Evolutionary conservation across 2,888 invertebrate species (phyloP).

Genomic region (Mesorhabditis spiculigera): DNA sequence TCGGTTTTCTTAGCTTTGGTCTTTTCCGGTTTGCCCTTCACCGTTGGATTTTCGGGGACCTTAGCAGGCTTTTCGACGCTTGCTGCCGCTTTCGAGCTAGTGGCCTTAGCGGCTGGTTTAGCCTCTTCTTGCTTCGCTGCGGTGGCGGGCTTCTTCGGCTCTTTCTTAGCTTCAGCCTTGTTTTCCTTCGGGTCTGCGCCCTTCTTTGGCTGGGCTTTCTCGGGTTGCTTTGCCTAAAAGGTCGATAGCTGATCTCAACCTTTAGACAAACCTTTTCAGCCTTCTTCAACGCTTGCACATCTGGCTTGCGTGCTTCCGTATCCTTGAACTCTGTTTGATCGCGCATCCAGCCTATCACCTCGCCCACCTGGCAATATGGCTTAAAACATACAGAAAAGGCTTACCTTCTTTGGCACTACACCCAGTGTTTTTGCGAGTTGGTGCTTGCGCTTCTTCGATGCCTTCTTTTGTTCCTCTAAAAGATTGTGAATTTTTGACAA

Average conservation of each 20-base stretch:
- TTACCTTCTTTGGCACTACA: slow-evolving; percentile 22
- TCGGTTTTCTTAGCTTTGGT: slow-evolving; percentile 8
- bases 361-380: slow-evolving; percentile 21
- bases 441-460: slow-evolving; percentile 31
- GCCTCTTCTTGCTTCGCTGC: not conserved
- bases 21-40: slow-evolving; percentile 16
- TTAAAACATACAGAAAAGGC: not conserved
- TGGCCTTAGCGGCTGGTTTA: not conserved
- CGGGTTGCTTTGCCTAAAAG: no score
- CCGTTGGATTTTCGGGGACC: not conserved
- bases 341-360: slow-evolving; percentile 20
- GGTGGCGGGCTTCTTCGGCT: no score
- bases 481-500: slow-evolving; percentile 8
- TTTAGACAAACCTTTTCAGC: no score
- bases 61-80: not conserved
- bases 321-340: not conserved
- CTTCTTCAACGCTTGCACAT: no score
- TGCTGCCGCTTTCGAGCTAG: not conserved
- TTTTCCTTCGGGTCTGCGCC: no score
- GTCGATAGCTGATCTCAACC: no score
- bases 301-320: not conserved
- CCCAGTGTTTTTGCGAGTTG: slow-evolving; percentile 35
- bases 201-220: no score
- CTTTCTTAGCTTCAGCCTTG: no score
- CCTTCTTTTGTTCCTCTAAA: slow-evolving; percentile 29